Percentiles rank a stretch among this genome's conserved stretches.
Conservation (phyloP, 2,797 vertebrate genomes). For the Poliocrania exsul region DNA sequence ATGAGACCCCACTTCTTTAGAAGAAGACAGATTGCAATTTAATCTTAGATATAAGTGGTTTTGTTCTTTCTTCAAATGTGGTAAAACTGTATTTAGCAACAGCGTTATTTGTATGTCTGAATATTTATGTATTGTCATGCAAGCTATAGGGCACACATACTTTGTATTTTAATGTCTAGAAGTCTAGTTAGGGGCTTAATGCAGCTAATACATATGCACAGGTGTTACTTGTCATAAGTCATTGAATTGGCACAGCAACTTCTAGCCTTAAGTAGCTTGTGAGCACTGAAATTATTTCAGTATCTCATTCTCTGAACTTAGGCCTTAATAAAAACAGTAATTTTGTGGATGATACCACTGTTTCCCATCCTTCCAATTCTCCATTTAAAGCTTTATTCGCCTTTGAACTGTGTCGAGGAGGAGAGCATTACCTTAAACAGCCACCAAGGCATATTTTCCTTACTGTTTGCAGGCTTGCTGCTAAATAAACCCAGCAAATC, state of each 20-base stretch:
- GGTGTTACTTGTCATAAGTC: background rate
- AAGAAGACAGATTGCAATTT: background rate
- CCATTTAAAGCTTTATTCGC: background rate
- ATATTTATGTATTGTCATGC: background rate
- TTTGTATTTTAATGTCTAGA: background rate
- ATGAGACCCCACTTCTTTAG: background rate
- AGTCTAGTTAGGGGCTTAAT: background rate
- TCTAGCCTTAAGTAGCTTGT: background rate
- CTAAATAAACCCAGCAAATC: background rate
- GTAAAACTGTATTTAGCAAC: background rate
- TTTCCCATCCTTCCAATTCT: background rate
- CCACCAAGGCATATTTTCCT: background rate
- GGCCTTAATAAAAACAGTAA: background rate
- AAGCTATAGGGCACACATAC: background rate
- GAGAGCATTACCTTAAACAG: background rate
- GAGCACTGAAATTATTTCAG: background rate
- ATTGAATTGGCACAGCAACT: background rate
- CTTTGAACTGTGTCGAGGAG: background rate
- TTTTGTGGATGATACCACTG: background rate
- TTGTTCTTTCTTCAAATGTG: background rate
- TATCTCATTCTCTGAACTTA: background rate
- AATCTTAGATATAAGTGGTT: background rate
- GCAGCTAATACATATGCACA: background rate
- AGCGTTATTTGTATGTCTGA: background rate
- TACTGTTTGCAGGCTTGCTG: background rate